Percentiles rank a stretch among this genome's conserved stretches.
Conservation (phyloP, 2,113 vertebrate species). For the Cairina moschata region DNA sequence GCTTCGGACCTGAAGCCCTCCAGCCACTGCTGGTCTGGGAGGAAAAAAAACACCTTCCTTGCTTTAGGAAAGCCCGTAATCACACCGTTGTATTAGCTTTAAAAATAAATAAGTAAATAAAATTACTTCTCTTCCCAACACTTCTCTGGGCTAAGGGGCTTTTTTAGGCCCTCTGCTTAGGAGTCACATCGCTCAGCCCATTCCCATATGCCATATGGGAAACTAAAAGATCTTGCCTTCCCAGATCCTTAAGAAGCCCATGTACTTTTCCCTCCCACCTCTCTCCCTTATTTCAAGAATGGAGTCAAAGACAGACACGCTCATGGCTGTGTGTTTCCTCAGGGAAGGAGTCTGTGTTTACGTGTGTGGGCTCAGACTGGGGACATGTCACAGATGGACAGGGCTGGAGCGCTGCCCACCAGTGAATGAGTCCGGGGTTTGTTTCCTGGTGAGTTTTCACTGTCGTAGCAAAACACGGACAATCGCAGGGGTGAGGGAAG, state of each 20-base stretch:
- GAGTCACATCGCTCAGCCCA: not conserved
- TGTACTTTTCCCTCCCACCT: conserved; percentile 67
- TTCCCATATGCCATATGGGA: conserved; percentile 33
- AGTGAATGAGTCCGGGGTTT: not conserved
- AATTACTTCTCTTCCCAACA: not conserved
- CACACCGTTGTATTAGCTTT: not conserved
- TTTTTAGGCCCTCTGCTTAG: not conserved
- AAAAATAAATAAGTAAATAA: not conserved
- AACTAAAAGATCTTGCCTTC: conserved; percentile 7
- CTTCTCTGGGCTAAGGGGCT: not conserved
- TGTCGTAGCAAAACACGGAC: not conserved
- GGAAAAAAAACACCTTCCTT: not conserved
- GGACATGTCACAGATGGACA: not conserved
- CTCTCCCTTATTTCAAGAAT: conserved; percentile 17
- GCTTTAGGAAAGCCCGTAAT: not conserved
- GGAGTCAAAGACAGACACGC: not conserved
- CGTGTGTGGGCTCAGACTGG: conserved; percentile 16
- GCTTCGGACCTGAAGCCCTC: not conserved
- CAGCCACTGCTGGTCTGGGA: not conserved
- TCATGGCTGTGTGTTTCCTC: not conserved
- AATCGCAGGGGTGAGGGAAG: not conserved
- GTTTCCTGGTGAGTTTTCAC: not conserved
- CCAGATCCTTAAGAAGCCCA: not conserved
- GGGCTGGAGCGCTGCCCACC: not conserved
- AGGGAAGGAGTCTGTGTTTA: conserved; percentile 26